Evolutionary conservation across 2,113 vertebrate species (phyloP), one percentile per base, ranked within the genome.

Genomic region (Odocoileus hemionus): DNA sequence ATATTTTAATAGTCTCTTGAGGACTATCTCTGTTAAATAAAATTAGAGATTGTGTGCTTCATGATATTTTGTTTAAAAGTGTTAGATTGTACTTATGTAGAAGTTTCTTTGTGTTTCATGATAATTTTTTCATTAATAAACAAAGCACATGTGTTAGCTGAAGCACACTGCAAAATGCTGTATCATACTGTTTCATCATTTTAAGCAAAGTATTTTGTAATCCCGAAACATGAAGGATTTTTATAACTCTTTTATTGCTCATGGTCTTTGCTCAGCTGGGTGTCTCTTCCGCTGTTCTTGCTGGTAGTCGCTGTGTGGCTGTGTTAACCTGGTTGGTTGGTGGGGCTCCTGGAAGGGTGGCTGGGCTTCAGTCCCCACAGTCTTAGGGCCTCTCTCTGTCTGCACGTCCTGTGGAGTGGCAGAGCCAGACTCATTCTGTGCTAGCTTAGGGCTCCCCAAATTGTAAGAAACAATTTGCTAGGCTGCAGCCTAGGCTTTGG

Each of bases 1-100:
- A 26, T 89, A 86, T 91, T 96, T 96, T 17, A 93, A 23, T 93
- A 94, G 64, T 52, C 52, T 61, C 55, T 57, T 52, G 28, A 94
- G 10, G 90, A 58, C 94, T 76, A 52, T 82, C 43, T 83, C 23
- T 74, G 3, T 64, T 95, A 58, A 47, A 54, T 91, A 85, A 82
- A 86, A 89, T 94, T 89, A 58, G 16, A 92, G 16, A 94, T 80
- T 57, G 2, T 80, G 5, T 91, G 25, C 70, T 85, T 79, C 43
- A 43, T 91, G 12, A 33, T 86, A 85, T 36, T 79, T 84, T 80
- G 50, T 84, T 96, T 93, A 28, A 8, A 57, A 78, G 25, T 57
- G 33, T 86, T 88, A 70, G 43, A 60, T 58, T 89, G 3, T 2
- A 83, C 70, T 93, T 91, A 47, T 5, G 82, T 92, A 92, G n/a